Conservation (phyloP, 64 coral and sea anemone species). For the Stylophora pistillata region DNA sequence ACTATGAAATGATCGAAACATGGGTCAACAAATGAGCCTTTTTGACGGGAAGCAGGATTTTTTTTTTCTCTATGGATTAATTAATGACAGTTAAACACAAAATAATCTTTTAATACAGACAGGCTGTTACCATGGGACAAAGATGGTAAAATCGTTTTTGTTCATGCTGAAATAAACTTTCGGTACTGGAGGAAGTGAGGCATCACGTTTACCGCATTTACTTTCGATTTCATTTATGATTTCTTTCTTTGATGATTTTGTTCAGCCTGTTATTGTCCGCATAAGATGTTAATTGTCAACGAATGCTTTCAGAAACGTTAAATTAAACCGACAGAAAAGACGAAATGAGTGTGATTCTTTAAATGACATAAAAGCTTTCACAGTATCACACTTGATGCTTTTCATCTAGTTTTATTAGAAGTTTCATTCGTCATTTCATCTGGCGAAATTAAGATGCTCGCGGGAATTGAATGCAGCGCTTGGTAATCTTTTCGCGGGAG, state of each 20-base stretch:
- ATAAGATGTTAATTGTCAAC: conserved; percentile 1
- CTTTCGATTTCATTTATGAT: neutral
- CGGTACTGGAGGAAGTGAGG: neutral
- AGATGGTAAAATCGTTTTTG: neutral
- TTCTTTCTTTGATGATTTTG: neutral
- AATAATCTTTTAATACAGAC: neutral
- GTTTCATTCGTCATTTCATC: neutral
- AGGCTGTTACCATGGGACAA: neutral
- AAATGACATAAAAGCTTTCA: conserved; percentile 31
- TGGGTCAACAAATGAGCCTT: neutral
- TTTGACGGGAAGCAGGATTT: neutral
- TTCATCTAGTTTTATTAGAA: conserved; percentile 4
- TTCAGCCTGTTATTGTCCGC: neutral
- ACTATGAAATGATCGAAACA: neutral
- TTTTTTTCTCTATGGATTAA: neutral
- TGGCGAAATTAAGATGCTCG: neutral
- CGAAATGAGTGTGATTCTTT: conserved; percentile 15
- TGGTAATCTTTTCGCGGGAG: neutral
- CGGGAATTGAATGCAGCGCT: neutral
- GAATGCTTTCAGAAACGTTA: neutral
- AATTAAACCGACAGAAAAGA: neutral
- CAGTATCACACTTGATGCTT: neutral
- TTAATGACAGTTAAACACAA: neutral
- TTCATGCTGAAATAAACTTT: neutral
- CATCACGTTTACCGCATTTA: neutral